These are phyloP conservation scores for Lophotriccus pileatus DNA, from an alignment of 2,797 vertebrate genomes.

Conservation along the genomic window DNA sequence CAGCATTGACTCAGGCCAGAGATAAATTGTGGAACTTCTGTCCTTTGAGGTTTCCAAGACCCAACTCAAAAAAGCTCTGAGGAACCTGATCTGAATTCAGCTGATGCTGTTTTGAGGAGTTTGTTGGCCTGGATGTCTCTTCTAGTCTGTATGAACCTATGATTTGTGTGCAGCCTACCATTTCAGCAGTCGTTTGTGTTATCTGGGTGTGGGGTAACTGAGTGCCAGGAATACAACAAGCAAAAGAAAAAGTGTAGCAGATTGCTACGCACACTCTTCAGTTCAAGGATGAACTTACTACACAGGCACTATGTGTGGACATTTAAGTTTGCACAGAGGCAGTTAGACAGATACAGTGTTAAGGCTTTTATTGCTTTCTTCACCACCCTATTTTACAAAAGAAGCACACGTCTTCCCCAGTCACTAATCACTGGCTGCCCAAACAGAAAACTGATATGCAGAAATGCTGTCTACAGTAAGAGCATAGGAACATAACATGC, in stretches of 20 bases:
- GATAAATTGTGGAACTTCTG: not conserved
- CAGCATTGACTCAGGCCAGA: not conserved
- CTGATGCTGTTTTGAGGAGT: not conserved
- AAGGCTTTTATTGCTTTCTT: not conserved
- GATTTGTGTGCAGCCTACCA: not conserved
- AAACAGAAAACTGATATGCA: not conserved
- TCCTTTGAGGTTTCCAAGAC: not conserved
- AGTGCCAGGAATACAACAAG: not conserved
- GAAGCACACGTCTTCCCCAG: not conserved
- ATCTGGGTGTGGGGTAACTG: not conserved
- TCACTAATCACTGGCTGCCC: not conserved
- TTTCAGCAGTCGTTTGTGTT: not conserved
- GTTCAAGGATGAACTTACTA: not conserved
- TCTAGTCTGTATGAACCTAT: not conserved
- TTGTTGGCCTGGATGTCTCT: not conserved
- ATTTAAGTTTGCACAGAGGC: fast-evolving
- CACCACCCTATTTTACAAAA: not conserved
- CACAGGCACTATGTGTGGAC: fast-evolving
- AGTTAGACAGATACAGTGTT: not conserved
- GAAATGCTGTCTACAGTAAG: not conserved
- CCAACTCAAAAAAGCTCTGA: not conserved
- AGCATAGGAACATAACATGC: fast-evolving
- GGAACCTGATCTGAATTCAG: not conserved
- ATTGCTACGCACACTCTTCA: not conserved
- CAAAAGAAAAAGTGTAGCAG: not conserved